Percentiles rank a stretch among this genome's conserved stretches.
These are phyloP conservation scores for Tetropium fuscum DNA, from an alignment of 2,888 invertebrate species.

Conservation along the genomic window DNA sequence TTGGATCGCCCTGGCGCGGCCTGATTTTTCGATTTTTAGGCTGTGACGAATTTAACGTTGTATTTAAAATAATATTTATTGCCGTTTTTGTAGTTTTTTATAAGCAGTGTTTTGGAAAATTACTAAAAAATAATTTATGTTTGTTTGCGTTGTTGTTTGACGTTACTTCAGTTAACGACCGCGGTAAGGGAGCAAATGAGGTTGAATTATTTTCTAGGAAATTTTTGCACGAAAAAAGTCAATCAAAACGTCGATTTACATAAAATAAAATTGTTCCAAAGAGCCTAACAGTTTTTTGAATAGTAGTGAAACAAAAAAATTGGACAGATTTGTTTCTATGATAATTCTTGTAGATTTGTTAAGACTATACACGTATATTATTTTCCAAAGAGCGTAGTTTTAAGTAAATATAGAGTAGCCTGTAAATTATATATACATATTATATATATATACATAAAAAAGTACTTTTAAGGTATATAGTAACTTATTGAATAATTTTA, in stretches of 20 bases:
- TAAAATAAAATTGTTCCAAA: slow-evolving; percentile 40
- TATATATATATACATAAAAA: slow-evolving; percentile 39
- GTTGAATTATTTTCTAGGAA: slow-evolving; percentile 31
- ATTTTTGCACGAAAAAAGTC: slow-evolving; percentile 34
- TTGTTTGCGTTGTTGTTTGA: too few species aligned
- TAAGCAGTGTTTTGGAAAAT: slow-evolving; percentile 22
- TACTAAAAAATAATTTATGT: slow-evolving; percentile 31
- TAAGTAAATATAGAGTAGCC: slow-evolving; percentile 35
- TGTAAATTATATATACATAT: slow-evolving; percentile 45
- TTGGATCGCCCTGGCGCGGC: neutral
- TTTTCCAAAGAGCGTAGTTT: slow-evolving; percentile 48
- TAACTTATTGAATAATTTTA: slow-evolving; percentile 55
- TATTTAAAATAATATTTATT: slow-evolving; percentile 51
- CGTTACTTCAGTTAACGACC: too few species aligned
- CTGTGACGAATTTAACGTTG: slow-evolving; percentile 53
- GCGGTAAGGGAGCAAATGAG: too few species aligned
- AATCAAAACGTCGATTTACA: slow-evolving; percentile 40
- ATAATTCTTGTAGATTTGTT: slow-evolving; percentile 27
- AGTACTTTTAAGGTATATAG: slow-evolving; percentile 48
- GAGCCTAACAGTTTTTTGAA: slow-evolving; percentile 36
- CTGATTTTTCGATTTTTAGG: slow-evolving; percentile 55
- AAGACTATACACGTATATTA: slow-evolving; percentile 24
- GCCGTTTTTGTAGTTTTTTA: slow-evolving; percentile 52
- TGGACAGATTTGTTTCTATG: slow-evolving; percentile 19
- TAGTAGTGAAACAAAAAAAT: slow-evolving; percentile 5